These are phyloP conservation scores for Polypedilum vanderplanki DNA, from an alignment of 1,140 invertebrate species.

Conservation along the genomic window DNA sequence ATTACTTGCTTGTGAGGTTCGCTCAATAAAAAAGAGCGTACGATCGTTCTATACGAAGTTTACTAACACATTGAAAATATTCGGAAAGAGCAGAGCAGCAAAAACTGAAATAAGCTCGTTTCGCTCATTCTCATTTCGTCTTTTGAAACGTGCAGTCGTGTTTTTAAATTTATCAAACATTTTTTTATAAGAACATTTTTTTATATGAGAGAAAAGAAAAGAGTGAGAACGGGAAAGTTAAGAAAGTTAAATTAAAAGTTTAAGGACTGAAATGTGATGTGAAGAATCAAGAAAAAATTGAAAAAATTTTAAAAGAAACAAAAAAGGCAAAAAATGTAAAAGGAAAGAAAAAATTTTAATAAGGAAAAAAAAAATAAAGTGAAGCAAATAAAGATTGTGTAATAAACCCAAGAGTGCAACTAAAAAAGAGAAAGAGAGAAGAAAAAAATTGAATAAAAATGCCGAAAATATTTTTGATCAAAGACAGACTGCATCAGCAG, in stretches of 20 bases:
- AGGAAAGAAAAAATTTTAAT: not conserved
- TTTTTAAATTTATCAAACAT: slow-evolving; percentile 2
- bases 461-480: slow-evolving; percentile 86
- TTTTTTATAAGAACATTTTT: slow-evolving; percentile 11
- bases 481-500: slow-evolving; percentile 80
- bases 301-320: not conserved
- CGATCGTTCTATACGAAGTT: too few species aligned
- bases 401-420: not conserved
- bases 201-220: not conserved
- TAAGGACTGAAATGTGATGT: not conserved
- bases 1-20: too few species aligned
- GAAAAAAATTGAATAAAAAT: slow-evolving; percentile 48
- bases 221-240: not conserved
- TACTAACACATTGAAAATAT: too few species aligned
- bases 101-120: too few species aligned
- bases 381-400: not conserved
- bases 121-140: too few species aligned
- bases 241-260: not conserved
- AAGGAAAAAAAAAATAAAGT: not conserved
- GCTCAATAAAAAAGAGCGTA: too few species aligned
- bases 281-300: not conserved
- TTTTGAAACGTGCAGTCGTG: not conserved
- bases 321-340: not conserved
- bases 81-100: too few species aligned
- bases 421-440: slow-evolving; percentile 36